These are phyloP conservation scores for Yponomeuta plumbellus DNA, from an alignment of 2,888 invertebrate species.

Conservation along the genomic window DNA sequence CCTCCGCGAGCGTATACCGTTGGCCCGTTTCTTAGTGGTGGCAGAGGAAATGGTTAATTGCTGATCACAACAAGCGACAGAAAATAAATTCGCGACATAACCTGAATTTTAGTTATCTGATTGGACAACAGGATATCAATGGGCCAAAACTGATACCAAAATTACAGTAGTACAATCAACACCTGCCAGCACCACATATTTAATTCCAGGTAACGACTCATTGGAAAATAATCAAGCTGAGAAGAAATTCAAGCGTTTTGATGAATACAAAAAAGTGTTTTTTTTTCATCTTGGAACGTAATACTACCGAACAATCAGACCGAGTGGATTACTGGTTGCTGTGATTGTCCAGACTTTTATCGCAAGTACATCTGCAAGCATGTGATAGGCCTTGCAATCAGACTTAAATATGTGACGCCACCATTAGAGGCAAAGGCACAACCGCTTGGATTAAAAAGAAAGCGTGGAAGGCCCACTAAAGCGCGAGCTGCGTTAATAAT, in stretches of 20 bases:
- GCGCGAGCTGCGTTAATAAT: constrained; percentile 3
- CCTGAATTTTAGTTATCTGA: constrained; percentile 21
- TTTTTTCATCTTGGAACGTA: constrained; percentile 23
- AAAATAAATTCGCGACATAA: neutral
- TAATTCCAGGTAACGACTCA: constrained; percentile 20
- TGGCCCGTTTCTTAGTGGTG: constrained; percentile 26
- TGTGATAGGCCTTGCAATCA: too few species aligned
- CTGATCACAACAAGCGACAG: constrained; percentile 21
- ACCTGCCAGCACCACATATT: neutral
- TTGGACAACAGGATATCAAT: constrained; percentile 26
- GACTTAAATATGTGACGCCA: constrained; percentile 17
- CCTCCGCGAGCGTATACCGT: constrained; percentile 23
- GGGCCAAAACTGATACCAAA: constrained; percentile 25
- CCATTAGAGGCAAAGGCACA: constrained; percentile 17
- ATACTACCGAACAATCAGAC: constrained; percentile 11
- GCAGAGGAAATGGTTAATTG: constrained; percentile 24
- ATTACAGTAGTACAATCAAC: constrained; percentile 19
- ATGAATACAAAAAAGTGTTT: constrained; percentile 24
- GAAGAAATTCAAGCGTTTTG: constrained; percentile 23
- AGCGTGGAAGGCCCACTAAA: neutral
- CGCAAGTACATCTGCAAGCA: constrained; percentile 24
- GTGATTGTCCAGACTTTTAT: constrained; percentile 23
- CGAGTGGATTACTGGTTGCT: constrained; percentile 21
- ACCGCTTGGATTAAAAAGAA: constrained; percentile 7
- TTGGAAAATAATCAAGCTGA: constrained; percentile 16